phyloP scores from a whole-genome alignment of 2,797 vertebrate genomes.

The Gymnothorax javanicus region DNA sequence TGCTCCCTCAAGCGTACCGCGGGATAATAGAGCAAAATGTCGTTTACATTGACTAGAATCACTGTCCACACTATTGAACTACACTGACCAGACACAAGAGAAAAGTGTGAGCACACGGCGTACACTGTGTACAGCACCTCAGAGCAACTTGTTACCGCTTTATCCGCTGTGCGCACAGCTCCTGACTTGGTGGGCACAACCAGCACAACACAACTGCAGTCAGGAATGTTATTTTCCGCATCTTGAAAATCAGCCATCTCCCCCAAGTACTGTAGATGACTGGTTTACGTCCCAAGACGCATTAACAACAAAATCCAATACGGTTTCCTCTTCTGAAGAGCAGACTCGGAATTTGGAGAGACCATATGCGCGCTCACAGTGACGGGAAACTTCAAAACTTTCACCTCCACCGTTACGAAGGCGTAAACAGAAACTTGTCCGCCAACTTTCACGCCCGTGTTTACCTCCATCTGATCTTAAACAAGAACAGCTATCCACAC shows the following conservation, averaged over 20 bases:
- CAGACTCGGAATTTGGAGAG: no score
- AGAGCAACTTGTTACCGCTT: background rate
- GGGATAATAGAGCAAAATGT: background rate
- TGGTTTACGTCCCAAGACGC: background rate
- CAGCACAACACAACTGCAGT: background rate
- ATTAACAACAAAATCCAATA: conserved; percentile 20
- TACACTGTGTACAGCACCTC: background rate
- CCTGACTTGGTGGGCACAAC: background rate
- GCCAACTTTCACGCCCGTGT: conserved; percentile 21
- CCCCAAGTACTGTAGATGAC: background rate
- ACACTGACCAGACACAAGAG: background rate
- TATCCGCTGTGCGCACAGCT: background rate
- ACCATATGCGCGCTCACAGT: background rate
- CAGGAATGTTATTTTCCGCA: conserved; percentile 13
- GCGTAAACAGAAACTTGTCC: conserved; percentile 5
- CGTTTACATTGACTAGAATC: background rate
- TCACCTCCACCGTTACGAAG: background rate
- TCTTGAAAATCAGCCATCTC: conserved; percentile 11
- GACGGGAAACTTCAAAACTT: background rate
- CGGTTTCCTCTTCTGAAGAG: background rate
- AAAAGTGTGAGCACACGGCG: background rate
- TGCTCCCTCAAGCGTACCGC: background rate
- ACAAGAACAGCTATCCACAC: background rate
- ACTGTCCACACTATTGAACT: background rate
- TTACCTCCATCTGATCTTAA: conserved; percentile 1